phyloP scores from a whole-genome alignment of 2,888 invertebrate species.

The Drosophila siamana region DNA sequence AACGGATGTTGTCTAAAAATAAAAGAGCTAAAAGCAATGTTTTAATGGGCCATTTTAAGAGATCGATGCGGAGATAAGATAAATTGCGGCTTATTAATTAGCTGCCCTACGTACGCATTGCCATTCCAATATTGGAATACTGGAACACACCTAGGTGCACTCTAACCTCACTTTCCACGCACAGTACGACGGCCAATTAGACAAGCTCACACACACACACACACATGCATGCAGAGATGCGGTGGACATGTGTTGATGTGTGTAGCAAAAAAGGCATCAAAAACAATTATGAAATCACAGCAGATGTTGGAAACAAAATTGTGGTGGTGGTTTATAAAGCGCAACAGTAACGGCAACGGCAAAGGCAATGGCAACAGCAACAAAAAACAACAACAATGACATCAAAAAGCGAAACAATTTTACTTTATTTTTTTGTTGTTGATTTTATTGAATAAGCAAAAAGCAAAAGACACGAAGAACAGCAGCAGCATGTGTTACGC shows the following conservation, averaged over 20 bases:
- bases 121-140: not conserved
- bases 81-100: slow-evolving; percentile 54
- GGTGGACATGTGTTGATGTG: slow-evolving; percentile 31
- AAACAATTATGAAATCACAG: slow-evolving; percentile 82
- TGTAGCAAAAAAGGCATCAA: slow-evolving; percentile 52
- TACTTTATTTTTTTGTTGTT: slow-evolving; percentile 21
- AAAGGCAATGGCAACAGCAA: slow-evolving; percentile 19
- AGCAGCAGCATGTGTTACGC: slow-evolving; percentile 29
- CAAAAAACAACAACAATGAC: slow-evolving; percentile 51
- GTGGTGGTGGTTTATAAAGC: slow-evolving; percentile 80
- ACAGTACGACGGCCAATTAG: slow-evolving; percentile 15
- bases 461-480: slow-evolving; percentile 45
- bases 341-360: slow-evolving; percentile 42
- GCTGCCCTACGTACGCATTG: not conserved
- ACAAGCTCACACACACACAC: slow-evolving; percentile 33
- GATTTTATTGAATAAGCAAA: slow-evolving; percentile 42
- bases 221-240: slow-evolving; percentile 4
- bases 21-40: slow-evolving; percentile 38
- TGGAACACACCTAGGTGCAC: slow-evolving; percentile 6
- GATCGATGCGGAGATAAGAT: slow-evolving; percentile 54
- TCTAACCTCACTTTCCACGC: slow-evolving; percentile 8
- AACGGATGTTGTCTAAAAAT: slow-evolving; percentile 49
- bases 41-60: slow-evolving; percentile 58
- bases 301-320: slow-evolving; percentile 76
- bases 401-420: slow-evolving; percentile 53